These are phyloP conservation scores for Mus spicilegus DNA, from an alignment of 2,113 vertebrate species.

Conservation along the genomic window DNA sequence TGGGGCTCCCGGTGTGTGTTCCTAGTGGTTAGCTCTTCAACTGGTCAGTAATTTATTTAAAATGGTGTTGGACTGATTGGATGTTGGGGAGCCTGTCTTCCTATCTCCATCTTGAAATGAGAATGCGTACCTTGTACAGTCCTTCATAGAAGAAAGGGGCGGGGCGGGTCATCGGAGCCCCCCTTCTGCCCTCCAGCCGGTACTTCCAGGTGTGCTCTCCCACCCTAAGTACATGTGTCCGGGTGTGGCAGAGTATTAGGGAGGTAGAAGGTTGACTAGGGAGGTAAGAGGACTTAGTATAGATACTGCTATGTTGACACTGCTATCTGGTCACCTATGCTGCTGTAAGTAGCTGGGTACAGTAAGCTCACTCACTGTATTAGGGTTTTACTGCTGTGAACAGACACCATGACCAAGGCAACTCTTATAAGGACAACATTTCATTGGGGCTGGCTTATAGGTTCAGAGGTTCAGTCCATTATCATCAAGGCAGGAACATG, in stretches of 20 bases:
- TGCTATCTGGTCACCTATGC: too few relatives aligned
- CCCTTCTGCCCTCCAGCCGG: not conserved
- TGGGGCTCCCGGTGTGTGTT: too few relatives aligned
- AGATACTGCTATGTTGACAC: too few relatives aligned
- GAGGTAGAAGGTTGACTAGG: not conserved
- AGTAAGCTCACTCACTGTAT: too few relatives aligned
- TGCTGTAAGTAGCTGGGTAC: not conserved
- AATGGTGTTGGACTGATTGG: not conserved
- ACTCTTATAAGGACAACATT: too few relatives aligned
- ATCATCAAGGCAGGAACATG: too few relatives aligned
- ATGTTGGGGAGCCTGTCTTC: not conserved
- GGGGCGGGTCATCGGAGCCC: not conserved
- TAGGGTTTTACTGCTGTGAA: too few relatives aligned
- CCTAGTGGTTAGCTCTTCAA: not conserved
- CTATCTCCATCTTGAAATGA: not conserved
- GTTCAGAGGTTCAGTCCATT: too few relatives aligned
- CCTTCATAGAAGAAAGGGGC: not conserved
- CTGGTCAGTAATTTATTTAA: not conserved
- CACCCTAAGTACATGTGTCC: accelerated
- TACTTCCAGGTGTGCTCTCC: not conserved
- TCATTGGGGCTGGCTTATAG: too few relatives aligned
- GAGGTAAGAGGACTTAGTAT: not conserved
- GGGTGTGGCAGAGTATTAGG: not conserved
- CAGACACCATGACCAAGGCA: too few relatives aligned
- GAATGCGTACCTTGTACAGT: not conserved